Percentiles rank a stretch among this genome's conserved stretches.
phyloP scores from a whole-genome alignment of 2,113 vertebrate species.

The Apodemus sylvaticus region DNA sequence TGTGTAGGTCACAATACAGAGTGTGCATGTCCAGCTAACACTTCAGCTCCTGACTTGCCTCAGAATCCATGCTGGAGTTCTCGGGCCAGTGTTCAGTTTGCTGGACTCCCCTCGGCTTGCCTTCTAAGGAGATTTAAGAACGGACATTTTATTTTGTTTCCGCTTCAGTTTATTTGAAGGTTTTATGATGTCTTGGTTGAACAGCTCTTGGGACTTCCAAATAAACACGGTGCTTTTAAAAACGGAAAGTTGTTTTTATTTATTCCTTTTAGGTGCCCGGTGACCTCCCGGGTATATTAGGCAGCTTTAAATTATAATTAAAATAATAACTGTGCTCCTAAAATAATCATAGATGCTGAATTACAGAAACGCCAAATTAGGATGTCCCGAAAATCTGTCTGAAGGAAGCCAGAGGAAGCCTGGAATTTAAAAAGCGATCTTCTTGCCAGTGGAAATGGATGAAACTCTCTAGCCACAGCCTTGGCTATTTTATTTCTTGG shows the following conservation, averaged over 20 bases:
- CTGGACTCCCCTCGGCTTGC: conserved; percentile 53
- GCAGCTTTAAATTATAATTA: conserved; percentile 77
- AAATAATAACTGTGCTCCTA: conserved; percentile 71
- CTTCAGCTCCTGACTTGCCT: background rate
- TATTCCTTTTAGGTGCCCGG: conserved; percentile 72
- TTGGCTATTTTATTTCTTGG: conserved; percentile 26
- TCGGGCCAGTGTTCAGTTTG: conserved; percentile 21
- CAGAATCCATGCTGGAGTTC: conserved; percentile 31
- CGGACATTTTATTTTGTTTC: conserved; percentile 78
- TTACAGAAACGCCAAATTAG: background rate
- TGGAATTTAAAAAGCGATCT: conserved; percentile 54
- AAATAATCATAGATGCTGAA: conserved; percentile 71
- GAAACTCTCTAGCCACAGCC: background rate
- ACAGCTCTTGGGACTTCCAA: conserved; percentile 71
- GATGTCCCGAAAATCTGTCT: conserved; percentile 44
- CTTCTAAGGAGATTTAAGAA: conserved; percentile 79
- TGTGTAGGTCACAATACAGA: background rate
- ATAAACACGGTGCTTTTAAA: conserved; percentile 81
- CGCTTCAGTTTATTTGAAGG: conserved; percentile 79
- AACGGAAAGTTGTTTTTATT: conserved; percentile 80
- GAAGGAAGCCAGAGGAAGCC: conserved; percentile 23
- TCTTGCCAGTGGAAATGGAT: background rate
- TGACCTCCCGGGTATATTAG: conserved; percentile 68
- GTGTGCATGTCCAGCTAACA: background rate
- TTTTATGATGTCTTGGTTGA: conserved; percentile 80